These are phyloP conservation scores for Ophiodon elongatus DNA, from an alignment of 2,113 vertebrate genomes.

Conservation along the genomic window DNA sequence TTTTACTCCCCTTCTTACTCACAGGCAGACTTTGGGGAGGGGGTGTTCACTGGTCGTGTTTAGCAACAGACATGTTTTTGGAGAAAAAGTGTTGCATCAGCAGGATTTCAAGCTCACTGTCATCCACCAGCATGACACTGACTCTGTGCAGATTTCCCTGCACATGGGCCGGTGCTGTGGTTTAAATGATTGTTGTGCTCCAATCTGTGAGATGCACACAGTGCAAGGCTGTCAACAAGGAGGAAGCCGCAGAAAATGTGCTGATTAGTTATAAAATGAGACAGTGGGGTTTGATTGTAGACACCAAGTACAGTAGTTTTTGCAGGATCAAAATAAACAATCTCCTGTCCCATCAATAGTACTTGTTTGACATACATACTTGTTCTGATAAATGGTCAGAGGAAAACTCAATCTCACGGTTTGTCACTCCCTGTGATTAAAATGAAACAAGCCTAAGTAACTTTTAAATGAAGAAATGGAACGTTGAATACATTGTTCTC, in stretches of 20 bases:
- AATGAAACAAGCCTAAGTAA: no score
- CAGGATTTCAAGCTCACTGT: constrained; percentile 71
- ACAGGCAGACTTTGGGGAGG: constrained; percentile 60
- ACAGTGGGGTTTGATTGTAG: background rate
- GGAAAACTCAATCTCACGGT: background rate
- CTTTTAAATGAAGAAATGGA: background rate
- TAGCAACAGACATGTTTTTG: constrained; percentile 76
- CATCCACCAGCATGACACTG: constrained; percentile 29
- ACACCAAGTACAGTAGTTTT: background rate
- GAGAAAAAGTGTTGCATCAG: constrained; percentile 73
- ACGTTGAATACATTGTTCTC: background rate
- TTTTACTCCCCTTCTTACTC: constrained; percentile 76
- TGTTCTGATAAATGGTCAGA: background rate
- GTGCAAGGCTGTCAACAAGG: background rate
- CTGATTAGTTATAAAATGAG: background rate
- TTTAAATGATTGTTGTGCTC: background rate
- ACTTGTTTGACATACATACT: background rate
- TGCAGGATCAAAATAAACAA: background rate
- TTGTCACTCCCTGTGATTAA: background rate
- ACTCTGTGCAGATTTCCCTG: constrained; percentile 13
- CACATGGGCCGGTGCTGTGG: no score
- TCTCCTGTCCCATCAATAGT: background rate
- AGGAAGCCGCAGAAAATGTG: constrained; percentile 2
- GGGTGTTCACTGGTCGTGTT: constrained; percentile 49
- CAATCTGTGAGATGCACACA: background rate